These are phyloP conservation scores for Herpetotheres cachinnans DNA, from an alignment of 2,113 vertebrate genomes.

Conservation along the genomic window DNA sequence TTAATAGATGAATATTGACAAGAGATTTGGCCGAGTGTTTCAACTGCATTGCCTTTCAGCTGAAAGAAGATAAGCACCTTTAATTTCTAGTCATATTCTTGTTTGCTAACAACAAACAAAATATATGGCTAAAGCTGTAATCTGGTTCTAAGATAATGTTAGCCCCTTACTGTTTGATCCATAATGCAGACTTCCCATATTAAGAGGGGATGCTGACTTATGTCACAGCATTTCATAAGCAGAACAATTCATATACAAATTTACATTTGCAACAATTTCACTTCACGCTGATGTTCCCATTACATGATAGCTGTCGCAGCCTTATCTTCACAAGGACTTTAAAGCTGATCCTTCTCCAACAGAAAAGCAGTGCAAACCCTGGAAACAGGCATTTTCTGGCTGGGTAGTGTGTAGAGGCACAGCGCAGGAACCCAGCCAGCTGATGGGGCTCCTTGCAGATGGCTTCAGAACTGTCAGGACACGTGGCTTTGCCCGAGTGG, in stretches of 20 bases:
- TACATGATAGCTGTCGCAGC: not conserved
- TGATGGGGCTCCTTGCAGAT: not conserved
- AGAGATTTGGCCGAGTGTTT: not conserved
- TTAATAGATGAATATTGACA: not conserved
- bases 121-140: not conserved
- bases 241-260: not conserved
- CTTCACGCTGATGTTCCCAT: not conserved
- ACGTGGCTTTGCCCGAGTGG: fast-evolving
- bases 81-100: not conserved
- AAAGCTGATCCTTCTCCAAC: not conserved
- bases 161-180: not conserved
- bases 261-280: not conserved
- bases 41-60: not conserved
- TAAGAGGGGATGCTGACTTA: not conserved
- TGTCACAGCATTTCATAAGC: not conserved
- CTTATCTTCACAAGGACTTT: not conserved
- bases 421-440: not conserved
- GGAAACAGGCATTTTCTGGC: not conserved
- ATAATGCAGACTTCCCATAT: not conserved
- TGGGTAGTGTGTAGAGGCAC: not conserved
- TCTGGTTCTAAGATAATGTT: not conserved
- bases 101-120: not conserved
- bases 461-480: not conserved
- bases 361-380: not conserved
- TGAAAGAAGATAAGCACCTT: not conserved